These are phyloP conservation scores for Potorous gilbertii DNA, from an alignment of 2,797 vertebrate species.

Conservation along the genomic window DNA sequence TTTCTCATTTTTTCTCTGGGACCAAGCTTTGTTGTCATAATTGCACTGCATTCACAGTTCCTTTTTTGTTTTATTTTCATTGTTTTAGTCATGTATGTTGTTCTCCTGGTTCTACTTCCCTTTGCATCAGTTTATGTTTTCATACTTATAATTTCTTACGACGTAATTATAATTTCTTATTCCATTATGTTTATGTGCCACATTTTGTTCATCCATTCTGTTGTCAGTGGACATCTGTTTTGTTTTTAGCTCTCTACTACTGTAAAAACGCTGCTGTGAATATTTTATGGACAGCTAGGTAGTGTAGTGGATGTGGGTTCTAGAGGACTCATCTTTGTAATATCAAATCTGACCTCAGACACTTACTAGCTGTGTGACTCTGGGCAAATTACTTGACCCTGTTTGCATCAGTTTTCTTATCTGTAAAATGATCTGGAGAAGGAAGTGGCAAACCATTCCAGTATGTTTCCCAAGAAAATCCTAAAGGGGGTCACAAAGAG, in stretches of 20 bases:
- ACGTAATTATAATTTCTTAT: background rate
- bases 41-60: background rate
- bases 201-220: background rate
- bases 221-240: background rate
- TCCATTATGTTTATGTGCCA: background rate
- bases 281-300: background rate
- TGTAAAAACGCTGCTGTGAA: background rate
- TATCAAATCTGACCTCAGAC: background rate
- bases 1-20: background rate
- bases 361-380: background rate
- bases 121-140: background rate
- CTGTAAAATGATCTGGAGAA: background rate
- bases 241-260: background rate
- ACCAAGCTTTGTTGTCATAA: background rate
- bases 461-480: background rate
- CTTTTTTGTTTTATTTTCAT: background rate
- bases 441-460: background rate
- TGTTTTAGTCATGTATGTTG: background rate
- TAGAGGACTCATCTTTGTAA: background rate
- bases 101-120: background rate
- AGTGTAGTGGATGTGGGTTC: background rate
- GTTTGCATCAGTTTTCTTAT: background rate
- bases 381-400: background rate
- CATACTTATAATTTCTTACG: background rate
- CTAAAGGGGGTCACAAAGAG: background rate